A percentile compares a stretch with the other conserved stretches of the same genome.
Evolutionary conservation across 30 jellyfish, hydroid and myxozoan genomes (phyloP).

Genomic region (Aurelia sp.): DNA sequence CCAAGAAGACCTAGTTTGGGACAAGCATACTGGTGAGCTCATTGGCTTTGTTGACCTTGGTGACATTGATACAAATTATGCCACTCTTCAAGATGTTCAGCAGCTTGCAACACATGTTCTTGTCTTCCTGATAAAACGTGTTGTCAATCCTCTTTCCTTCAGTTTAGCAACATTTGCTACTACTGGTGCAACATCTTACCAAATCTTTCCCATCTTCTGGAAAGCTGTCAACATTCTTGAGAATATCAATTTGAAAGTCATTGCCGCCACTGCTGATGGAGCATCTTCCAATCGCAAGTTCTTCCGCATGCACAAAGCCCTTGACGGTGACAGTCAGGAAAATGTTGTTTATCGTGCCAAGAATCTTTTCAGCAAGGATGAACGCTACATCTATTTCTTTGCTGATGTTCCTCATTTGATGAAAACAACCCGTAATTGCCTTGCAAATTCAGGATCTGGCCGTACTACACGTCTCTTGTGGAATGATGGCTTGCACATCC

Average conservation of each 20-base stretch:
- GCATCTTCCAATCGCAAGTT: slow-evolving; percentile 56
- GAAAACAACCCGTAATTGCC: slow-evolving; percentile 69
- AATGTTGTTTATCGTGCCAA: slow-evolving; percentile 47
- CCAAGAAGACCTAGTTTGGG: too few relatives aligned
- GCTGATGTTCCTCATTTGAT: slow-evolving; percentile 72
- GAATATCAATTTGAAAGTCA: slow-evolving; percentile 54
- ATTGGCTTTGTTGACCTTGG: slow-evolving; percentile 74
- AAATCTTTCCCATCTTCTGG: slow-evolving; percentile 73
- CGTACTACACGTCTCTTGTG: slow-evolving; percentile 56
- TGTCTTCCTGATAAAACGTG: slow-evolving; percentile 64
- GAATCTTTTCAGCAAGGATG: slow-evolving; percentile 43
- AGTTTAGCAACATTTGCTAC: not conserved
- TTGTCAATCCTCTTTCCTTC: slow-evolving; percentile 31
- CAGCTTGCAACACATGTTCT: slow-evolving; percentile 76
- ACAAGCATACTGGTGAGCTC: too few relatives aligned
- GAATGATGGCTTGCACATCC: slow-evolving; percentile 58
- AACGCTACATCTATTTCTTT: slow-evolving; percentile 50
- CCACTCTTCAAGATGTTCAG: slow-evolving; percentile 44
- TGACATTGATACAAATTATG: slow-evolving; percentile 51
- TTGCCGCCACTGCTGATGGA: slow-evolving; percentile 79
- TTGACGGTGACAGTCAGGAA: slow-evolving; percentile 29
- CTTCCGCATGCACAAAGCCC: slow-evolving; percentile 48
- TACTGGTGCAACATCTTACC: slow-evolving; percentile 67
- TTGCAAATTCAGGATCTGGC: slow-evolving; percentile 72
- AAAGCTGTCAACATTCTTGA: slow-evolving; percentile 61